A percentile compares a stretch with the other conserved stretches of the same genome.
Evolutionary conservation across 2,113 vertebrate genomes (phyloP).

Genomic region (Mirounga angustirostris): DNA sequence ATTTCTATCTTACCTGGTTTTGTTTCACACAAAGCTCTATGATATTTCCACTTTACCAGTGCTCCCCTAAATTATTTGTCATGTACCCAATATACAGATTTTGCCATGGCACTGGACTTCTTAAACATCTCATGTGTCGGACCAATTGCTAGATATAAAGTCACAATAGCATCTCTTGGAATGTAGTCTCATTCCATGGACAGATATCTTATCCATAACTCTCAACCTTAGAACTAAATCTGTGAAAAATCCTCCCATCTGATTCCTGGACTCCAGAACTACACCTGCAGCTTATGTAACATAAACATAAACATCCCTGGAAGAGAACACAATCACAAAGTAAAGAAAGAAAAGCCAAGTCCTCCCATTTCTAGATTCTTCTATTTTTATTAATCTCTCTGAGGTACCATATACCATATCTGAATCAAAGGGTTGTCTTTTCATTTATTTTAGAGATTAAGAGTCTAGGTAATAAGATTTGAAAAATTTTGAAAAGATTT

Average conservation of each 20-base stretch:
- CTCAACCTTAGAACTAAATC: background rate
- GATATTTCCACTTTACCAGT: background rate
- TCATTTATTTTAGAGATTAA: background rate
- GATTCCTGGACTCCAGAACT: background rate
- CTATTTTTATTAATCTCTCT: background rate
- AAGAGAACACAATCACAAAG: background rate
- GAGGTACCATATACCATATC: too few relatives aligned
- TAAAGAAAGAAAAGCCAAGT: background rate
- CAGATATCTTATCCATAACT: background rate
- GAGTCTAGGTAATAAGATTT: background rate
- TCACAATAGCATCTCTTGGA: background rate
- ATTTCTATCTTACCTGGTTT: background rate
- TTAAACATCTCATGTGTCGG: background rate
- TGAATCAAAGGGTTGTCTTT: background rate
- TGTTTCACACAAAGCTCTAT: background rate
- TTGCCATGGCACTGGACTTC: background rate
- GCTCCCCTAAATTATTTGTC: background rate
- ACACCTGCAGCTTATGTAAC: background rate
- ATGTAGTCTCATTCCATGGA: background rate
- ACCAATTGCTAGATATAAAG: background rate
- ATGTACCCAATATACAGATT: background rate
- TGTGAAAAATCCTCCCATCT: background rate
- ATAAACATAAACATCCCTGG: background rate
- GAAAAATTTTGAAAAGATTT: background rate
- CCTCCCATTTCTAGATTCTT: background rate